phyloP scores from a whole-genome alignment of 2,113 vertebrate species.

The Chlorodrepanis virens region DNA sequence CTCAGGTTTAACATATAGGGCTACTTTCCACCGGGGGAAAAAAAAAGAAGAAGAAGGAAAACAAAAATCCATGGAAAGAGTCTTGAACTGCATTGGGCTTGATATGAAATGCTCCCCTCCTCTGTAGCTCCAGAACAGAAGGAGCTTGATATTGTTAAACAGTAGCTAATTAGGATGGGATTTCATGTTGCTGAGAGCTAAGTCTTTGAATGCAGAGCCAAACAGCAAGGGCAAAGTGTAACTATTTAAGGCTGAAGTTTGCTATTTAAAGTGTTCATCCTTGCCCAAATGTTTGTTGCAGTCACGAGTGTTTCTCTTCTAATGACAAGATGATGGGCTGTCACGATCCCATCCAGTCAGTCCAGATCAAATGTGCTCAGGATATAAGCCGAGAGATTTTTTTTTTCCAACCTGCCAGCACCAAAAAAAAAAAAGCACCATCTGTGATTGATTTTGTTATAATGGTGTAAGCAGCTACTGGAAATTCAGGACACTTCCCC shows the following conservation, averaged over 20 bases:
- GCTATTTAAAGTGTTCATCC: constrained; percentile 30
- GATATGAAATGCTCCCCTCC: not conserved
- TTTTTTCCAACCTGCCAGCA: constrained; percentile 25
- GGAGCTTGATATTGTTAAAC: constrained; percentile 72
- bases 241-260: constrained; percentile 59
- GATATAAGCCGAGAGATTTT: not conserved
- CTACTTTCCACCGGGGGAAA: not conserved
- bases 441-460: constrained; percentile 26
- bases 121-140: constrained; percentile 55
- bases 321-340: not conserved
- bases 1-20: not conserved
- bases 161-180: constrained; percentile 63
- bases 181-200: constrained; percentile 74
- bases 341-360: not conserved
- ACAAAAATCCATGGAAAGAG: not conserved
- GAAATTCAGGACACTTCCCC: constrained; percentile 20
- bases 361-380: constrained; percentile 33
- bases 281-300: not conserved
- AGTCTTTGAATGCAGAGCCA: constrained; percentile 59
- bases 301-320: not conserved
- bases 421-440: constrained; percentile 17
- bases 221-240: constrained; percentile 58
- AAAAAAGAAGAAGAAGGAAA: too few relatives aligned
- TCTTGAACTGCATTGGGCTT: not conserved
- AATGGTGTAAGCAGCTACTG: constrained; percentile 31